These are phyloP conservation scores for Indicator indicator DNA, from an alignment of 2,113 vertebrate genomes.

Conservation along the genomic window DNA sequence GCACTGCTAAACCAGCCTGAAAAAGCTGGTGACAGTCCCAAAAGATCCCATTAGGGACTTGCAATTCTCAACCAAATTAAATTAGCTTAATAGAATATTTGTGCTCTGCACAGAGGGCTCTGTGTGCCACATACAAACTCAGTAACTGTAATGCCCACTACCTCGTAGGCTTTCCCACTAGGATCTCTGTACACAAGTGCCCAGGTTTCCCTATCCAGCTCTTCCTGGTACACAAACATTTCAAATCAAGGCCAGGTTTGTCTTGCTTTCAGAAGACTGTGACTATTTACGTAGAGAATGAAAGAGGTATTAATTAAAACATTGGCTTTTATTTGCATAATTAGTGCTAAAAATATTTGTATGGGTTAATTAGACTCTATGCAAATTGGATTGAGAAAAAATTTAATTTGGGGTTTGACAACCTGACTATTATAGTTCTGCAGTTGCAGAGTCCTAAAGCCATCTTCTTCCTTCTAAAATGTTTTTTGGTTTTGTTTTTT, in stretches of 20 bases:
- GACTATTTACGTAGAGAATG: slow-evolving; percentile 18
- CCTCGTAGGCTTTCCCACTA: rapidly evolving
- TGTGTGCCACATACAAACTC: background rate
- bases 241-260: background rate
- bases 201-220: background rate
- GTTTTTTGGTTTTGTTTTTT: background rate
- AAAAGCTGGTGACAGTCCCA: background rate
- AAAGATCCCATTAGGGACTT: background rate
- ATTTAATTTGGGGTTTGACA: slow-evolving; percentile 33
- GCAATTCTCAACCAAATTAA: background rate
- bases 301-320: slow-evolving; percentile 43
- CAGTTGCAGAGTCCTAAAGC: background rate
- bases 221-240: background rate
- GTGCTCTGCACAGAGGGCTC: background rate
- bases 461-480: background rate
- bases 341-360: slow-evolving; percentile 57
- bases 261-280: background rate
- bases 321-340: slow-evolving; percentile 57
- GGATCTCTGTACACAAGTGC: background rate
- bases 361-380: slow-evolving; percentile 63
- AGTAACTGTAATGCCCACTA: background rate
- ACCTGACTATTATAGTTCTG: background rate
- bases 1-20: background rate
- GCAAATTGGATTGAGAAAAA: slow-evolving; percentile 12
- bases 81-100: background rate